Evolutionary conservation across 2,797 vertebrate genomes (phyloP).

Genomic region (Halcyon chelicuti): DNA sequence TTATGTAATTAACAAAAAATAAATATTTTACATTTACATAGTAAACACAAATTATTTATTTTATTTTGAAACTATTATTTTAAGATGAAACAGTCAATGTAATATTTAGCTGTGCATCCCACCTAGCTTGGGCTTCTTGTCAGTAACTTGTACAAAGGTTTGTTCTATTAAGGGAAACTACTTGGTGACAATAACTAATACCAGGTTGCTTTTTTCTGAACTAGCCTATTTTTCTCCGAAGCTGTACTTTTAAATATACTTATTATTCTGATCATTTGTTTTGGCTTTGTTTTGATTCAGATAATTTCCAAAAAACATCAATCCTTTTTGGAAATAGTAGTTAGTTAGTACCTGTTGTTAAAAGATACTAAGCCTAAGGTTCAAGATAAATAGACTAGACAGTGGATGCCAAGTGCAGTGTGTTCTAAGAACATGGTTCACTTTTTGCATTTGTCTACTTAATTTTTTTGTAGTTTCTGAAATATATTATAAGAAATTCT

Average conservation of each 20-base stretch:
- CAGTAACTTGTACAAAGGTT: background rate
- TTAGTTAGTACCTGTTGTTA: background rate
- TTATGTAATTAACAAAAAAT: background rate
- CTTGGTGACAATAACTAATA: background rate
- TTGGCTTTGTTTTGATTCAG: background rate
- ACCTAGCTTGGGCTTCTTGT: background rate
- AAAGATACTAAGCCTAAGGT: background rate
- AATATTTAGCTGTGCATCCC: background rate
- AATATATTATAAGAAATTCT: background rate
- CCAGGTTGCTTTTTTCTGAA: background rate
- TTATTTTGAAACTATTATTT: background rate
- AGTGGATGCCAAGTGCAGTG: background rate
- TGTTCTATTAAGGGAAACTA: background rate
- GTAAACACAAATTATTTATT: background rate
- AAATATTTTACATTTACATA: background rate
- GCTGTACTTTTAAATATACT: background rate
- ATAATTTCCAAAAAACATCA: background rate
- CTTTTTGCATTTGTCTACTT: background rate
- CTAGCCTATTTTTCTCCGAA: background rate
- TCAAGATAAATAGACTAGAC: background rate
- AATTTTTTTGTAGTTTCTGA: background rate
- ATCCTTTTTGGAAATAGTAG: background rate
- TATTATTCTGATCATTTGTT: background rate
- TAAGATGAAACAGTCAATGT: background rate
- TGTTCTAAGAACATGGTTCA: background rate